Percentiles rank a stretch among this genome's conserved stretches.
Evolutionary conservation across 2,888 invertebrate genomes (phyloP).

Genomic region (Thera britannica): DNA sequence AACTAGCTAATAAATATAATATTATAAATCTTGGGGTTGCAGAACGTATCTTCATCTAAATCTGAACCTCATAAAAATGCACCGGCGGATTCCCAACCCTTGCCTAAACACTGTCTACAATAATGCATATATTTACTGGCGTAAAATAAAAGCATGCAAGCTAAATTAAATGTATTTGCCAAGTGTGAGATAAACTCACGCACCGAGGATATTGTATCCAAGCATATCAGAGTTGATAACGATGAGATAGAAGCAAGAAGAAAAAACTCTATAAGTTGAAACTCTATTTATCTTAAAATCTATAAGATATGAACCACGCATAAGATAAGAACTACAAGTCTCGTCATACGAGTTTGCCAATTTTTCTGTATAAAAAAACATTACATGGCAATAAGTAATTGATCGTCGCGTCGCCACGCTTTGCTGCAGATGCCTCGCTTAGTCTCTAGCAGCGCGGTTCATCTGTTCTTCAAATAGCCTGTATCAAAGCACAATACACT

Average conservation of each 20-base stretch:
- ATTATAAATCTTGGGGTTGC: too few relatives aligned
- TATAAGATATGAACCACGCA: too few relatives aligned
- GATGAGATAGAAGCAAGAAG: too few relatives aligned
- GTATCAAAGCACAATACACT: constrained; percentile 26
- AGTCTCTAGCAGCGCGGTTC: constrained; percentile 9
- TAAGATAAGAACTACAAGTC: too few relatives aligned
- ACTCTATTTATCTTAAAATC: too few relatives aligned
- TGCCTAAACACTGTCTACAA: neutral
- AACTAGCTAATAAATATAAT: neutral
- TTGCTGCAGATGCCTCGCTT: constrained; percentile 5
- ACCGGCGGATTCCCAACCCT: neutral
- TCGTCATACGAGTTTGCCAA: too few relatives aligned
- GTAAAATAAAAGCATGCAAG: too few relatives aligned
- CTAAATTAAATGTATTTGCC: too few relatives aligned
- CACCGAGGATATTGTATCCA: too few relatives aligned
- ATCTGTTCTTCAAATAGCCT: constrained; percentile 34
- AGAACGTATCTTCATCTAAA: neutral
- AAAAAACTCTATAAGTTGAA: too few relatives aligned
- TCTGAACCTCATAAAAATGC: neutral
- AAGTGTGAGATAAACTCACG: too few relatives aligned
- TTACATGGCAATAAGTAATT: neutral
- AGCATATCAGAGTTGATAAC: too few relatives aligned
- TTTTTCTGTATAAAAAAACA: neutral
- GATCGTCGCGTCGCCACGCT: neutral
- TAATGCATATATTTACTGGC: neutral